Percentiles rank a stretch among this genome's conserved stretches.
Evolutionary conservation across 2,113 vertebrate genomes (phyloP).

Genomic region (Stictonetta naevosa): DNA sequence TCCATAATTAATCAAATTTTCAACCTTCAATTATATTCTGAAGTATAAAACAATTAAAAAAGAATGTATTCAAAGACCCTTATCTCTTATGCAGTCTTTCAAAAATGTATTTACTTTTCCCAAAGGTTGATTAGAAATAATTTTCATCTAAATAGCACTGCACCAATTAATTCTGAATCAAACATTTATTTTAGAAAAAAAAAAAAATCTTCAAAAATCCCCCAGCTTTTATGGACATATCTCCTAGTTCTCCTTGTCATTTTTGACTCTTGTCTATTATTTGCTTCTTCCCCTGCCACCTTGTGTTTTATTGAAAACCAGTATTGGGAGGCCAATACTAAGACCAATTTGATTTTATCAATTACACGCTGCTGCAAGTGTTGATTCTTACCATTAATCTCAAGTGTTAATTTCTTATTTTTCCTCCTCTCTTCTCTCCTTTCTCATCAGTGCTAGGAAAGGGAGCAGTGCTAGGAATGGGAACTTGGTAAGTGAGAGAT

Average conservation of each 20-base stretch:
- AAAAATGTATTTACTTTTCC: conserved; percentile 51
- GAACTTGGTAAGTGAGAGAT: neutral
- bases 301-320: neutral
- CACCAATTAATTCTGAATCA: conserved; percentile 22
- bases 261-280: neutral
- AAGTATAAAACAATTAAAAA: conserved; percentile 59
- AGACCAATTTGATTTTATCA: neutral
- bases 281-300: neutral
- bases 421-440: neutral
- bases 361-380: neutral
- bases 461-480: neutral
- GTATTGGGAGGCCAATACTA: neutral
- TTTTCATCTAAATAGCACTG: conserved; percentile 38
- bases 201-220: neutral
- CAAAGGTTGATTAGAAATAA: conserved; percentile 41
- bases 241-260: neutral
- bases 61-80: conserved; percentile 32
- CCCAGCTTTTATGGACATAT: neutral
- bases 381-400: neutral
- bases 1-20: conserved; percentile 53
- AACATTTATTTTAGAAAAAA: conserved; percentile 7
- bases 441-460: neutral
- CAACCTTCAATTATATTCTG: neutral
- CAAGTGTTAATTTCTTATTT: neutral
- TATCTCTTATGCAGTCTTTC: conserved; percentile 28